Evolutionary conservation across 2,888 invertebrate genomes (phyloP).

Genomic region (Dysmachus trigonus): DNA sequence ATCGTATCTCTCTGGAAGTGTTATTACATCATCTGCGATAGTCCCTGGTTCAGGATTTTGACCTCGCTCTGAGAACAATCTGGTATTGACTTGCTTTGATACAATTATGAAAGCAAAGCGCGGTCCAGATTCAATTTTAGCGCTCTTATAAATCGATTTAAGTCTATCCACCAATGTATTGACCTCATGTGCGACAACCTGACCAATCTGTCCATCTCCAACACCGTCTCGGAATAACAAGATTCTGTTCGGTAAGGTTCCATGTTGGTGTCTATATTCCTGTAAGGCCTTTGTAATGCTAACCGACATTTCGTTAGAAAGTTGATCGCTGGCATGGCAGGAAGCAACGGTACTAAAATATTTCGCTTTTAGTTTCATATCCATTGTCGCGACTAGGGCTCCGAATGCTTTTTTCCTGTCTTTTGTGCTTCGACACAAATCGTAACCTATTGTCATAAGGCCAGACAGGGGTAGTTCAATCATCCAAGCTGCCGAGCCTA

Average conservation of each 20-base stretch:
- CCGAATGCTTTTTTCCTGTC: conserved; percentile 74
- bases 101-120: conserved; percentile 84
- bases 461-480: conserved; percentile 73
- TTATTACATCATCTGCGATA: conserved; percentile 85
- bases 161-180: conserved; percentile 69
- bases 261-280: conserved; percentile 58
- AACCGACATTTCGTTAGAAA: conserved; percentile 76
- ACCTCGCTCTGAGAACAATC: conserved; percentile 68
- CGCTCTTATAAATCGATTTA: conserved; percentile 66
- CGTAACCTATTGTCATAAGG: conserved; percentile 87
- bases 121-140: conserved; percentile 60
- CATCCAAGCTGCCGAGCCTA: conserved; percentile 92
- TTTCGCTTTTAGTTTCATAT: conserved; percentile 68
- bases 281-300: conserved; percentile 67
- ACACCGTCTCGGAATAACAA: conserved; percentile 92
- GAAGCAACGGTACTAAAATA: conserved; percentile 80
- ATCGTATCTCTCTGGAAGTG: conserved; percentile 83
- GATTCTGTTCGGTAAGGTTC: conserved; percentile 74
- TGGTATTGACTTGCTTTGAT: conserved; percentile 85
- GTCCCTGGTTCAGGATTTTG: conserved; percentile 87
- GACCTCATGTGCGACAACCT: conserved; percentile 82
- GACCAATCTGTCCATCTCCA: conserved; percentile 87
- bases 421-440: conserved; percentile 85
- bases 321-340: conserved; percentile 78
- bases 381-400: conserved; percentile 81